These are phyloP conservation scores for Phalacrocorax aristotelis DNA, from an alignment of 2,113 vertebrate species.

Conservation along the genomic window DNA sequence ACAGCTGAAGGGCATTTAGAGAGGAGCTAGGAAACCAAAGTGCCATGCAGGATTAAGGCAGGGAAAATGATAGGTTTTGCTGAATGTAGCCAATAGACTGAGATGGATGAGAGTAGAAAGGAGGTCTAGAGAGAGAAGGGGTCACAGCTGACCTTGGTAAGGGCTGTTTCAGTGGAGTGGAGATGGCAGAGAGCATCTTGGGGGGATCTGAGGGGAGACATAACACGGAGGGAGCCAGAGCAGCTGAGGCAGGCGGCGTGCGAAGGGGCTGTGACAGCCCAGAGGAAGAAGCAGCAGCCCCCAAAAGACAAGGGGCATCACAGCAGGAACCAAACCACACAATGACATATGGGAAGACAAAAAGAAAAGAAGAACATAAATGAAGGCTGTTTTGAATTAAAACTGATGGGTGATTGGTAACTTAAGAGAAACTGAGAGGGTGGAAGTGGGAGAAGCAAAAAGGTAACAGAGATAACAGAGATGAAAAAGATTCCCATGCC, in stretches of 20 bases:
- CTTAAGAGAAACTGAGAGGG: not conserved
- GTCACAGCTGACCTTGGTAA: not conserved
- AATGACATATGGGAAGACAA: not conserved
- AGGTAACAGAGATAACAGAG: not conserved
- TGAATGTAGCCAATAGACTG: not conserved
- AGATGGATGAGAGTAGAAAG: not conserved
- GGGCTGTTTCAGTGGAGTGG: not conserved
- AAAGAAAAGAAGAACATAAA: not conserved
- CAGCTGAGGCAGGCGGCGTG: rapidly evolving
- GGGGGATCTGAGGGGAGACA: not conserved
- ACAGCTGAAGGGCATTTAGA: not conserved
- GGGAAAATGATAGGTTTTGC: not conserved
- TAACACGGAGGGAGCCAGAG: rapidly evolving
- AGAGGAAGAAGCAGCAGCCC: not conserved
- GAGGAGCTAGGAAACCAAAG: not conserved
- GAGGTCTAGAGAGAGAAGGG: not conserved
- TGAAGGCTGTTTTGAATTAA: not conserved
- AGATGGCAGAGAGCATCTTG: not conserved
- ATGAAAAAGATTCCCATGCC: not conserved
- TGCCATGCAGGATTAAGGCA: not conserved
- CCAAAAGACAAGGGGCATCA: rapidly evolving
- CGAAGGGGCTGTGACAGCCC: not conserved
- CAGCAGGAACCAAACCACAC: not conserved
- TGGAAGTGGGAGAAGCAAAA: not conserved
- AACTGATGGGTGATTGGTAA: not conserved